Evolutionary conservation across 2,797 vertebrate species (phyloP).

Genomic region (Apodemus agrarius): DNA sequence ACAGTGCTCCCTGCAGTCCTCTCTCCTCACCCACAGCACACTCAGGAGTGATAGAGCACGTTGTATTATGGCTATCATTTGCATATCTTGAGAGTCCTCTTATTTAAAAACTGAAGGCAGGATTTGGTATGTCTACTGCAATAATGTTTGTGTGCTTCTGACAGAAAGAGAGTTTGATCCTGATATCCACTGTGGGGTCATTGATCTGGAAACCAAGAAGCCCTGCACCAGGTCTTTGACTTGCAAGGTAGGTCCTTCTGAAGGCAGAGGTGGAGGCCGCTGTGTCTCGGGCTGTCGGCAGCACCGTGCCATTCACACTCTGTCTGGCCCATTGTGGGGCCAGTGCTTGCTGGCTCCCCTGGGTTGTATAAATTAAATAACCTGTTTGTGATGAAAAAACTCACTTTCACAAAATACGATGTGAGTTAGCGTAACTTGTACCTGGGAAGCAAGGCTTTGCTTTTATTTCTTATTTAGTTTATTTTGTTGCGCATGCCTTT

Average conservation of each 20-base stretch:
- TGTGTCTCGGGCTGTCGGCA: too few relatives aligned
- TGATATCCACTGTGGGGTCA: conserved; percentile 98
- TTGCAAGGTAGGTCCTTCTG: conserved; percentile 94
- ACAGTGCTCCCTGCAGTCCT: background rate
- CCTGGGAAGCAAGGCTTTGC: background rate
- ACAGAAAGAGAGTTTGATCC: conserved; percentile 99
- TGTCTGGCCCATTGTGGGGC: background rate
- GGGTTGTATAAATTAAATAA: background rate
- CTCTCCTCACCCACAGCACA: background rate
- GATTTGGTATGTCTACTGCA: background rate
- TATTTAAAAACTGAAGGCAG: conserved; percentile 27
- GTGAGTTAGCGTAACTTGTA: background rate
- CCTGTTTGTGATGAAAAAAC: background rate
- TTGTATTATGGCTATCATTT: conserved; percentile 10
- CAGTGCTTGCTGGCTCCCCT: background rate
- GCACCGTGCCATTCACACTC: rapidly evolving
- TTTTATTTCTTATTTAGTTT: background rate
- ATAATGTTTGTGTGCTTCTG: conserved; percentile 76
- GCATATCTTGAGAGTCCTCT: background rate
- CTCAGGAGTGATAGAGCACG: background rate
- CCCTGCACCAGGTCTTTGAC: conserved; percentile 99
- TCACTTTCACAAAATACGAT: background rate
- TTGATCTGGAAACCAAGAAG: conserved; percentile 97
- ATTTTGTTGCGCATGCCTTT: background rate
- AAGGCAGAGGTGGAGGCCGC: background rate